phyloP scores from a whole-genome alignment of 2,888 invertebrate genomes.

The Trissolcus brochymenae region DNA sequence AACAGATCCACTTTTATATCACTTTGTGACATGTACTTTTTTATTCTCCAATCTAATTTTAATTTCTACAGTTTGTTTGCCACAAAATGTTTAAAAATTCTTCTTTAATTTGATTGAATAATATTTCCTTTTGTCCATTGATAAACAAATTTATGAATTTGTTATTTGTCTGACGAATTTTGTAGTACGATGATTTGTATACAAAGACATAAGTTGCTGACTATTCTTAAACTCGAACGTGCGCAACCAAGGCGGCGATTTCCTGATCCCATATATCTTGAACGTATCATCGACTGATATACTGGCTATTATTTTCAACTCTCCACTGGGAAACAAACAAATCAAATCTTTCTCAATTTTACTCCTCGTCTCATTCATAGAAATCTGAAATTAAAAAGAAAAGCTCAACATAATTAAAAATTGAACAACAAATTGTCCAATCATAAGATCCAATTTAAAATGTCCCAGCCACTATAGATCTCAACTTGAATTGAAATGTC shows the following conservation, averaged over 20 bases:
- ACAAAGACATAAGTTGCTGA: background rate
- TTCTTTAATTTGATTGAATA: too few relatives aligned
- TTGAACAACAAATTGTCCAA: too few relatives aligned
- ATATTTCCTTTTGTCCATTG: too few relatives aligned
- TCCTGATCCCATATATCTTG: slow-evolving; percentile 31
- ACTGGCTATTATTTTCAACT: slow-evolving; percentile 25
- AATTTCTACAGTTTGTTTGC: too few relatives aligned
- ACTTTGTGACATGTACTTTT: too few relatives aligned
- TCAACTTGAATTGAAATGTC: too few relatives aligned
- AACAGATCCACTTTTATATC: too few relatives aligned
- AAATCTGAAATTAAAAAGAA: background rate
- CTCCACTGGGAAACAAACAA: background rate
- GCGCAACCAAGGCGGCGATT: slow-evolving; percentile 13
- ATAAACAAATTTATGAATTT: background rate
- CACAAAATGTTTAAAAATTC: too few relatives aligned
- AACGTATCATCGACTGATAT: slow-evolving; percentile 14
- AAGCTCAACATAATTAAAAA: background rate
- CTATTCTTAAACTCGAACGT: slow-evolving; percentile 31
- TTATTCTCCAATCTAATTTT: too few relatives aligned
- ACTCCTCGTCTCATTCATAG: background rate
- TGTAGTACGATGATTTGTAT: slow-evolving; percentile 4
- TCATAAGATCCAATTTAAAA: too few relatives aligned
- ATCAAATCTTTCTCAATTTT: background rate
- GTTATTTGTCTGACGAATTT: slow-evolving; percentile 1
- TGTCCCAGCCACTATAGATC: too few relatives aligned